phyloP scores from a whole-genome alignment of 2,888 invertebrate species.

The Chalcosyrphus nemorum region DNA sequence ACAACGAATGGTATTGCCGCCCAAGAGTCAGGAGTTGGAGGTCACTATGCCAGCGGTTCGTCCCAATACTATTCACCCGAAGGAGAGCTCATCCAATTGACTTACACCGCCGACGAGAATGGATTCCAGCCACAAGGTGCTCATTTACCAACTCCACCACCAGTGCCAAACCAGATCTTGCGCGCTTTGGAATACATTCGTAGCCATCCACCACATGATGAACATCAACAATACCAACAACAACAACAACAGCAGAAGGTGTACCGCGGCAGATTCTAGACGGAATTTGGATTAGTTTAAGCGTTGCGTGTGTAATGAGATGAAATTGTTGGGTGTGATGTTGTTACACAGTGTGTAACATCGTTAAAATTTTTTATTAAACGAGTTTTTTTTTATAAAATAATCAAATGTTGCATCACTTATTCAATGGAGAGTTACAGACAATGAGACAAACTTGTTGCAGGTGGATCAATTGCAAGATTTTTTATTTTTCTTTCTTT shows the following conservation, averaged over 20 bases:
- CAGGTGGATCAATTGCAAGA: neutral
- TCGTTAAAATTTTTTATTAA: constrained; percentile 26
- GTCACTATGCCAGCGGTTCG: constrained; percentile 83
- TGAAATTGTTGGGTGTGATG: constrained; percentile 4
- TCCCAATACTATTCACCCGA: constrained; percentile 84
- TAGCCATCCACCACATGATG: neutral
- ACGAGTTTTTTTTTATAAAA: constrained; percentile 23
- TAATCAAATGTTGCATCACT: constrained; percentile 11
- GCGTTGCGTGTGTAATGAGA: constrained; percentile 18
- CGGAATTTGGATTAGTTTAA: constrained; percentile 53
- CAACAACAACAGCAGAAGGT: neutral
- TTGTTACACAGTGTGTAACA: constrained; percentile 31
- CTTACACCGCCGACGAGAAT: constrained; percentile 84
- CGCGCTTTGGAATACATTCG: neutral
- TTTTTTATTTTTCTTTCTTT: neutral
- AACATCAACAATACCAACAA: neutral
- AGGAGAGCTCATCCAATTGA: constrained; percentile 81
- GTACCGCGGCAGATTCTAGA: constrained; percentile 12
- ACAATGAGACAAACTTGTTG: neutral
- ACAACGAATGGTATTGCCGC: constrained; percentile 85
- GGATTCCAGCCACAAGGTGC: constrained; percentile 83
- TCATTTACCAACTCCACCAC: constrained; percentile 82
- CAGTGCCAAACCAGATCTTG: constrained; percentile 72
- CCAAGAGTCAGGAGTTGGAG: constrained; percentile 84
- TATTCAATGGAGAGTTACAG: neutral